A percentile compares a stretch with the other conserved stretches of the same genome.
Conservation (phyloP, 2,113 vertebrate species). For the Dinomys branickii region DNA sequence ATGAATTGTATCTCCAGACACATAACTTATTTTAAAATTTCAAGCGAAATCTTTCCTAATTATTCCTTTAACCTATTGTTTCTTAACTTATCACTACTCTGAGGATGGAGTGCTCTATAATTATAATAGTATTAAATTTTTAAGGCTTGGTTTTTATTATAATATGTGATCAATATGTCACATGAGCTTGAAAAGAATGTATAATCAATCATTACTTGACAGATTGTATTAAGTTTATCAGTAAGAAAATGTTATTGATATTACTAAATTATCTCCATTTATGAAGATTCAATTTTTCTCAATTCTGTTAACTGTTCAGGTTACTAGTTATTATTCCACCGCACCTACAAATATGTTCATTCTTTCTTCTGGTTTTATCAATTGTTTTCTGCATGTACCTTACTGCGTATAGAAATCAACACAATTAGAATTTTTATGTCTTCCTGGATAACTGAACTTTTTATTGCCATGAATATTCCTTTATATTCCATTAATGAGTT, state of each 20-base stretch:
- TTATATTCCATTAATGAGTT: no score
- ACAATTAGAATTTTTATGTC: neutral
- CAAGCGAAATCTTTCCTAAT: neutral
- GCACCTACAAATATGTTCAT: neutral
- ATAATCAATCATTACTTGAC: neutral
- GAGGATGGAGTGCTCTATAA: neutral
- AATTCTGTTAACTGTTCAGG: neutral
- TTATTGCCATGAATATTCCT: neutral
- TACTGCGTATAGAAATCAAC: neutral
- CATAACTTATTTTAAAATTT: neutral
- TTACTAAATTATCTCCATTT: neutral
- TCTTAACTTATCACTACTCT: neutral
- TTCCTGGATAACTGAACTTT: neutral
- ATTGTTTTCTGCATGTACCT: neutral
- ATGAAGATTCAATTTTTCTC: neutral
- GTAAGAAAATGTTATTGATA: neutral
- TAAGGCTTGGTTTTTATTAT: neutral
- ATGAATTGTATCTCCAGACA: neutral
- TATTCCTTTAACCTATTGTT: neutral
- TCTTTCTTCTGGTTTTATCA: neutral
- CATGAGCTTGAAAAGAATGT: neutral
- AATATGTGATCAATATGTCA: neutral
- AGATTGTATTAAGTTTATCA: neutral
- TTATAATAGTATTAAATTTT: neutral
- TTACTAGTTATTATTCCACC: neutral